Percentiles rank a stretch among this genome's conserved stretches.
Conservation (phyloP, 2,888 invertebrate species). For the Ophion slaviceki region DNA sequence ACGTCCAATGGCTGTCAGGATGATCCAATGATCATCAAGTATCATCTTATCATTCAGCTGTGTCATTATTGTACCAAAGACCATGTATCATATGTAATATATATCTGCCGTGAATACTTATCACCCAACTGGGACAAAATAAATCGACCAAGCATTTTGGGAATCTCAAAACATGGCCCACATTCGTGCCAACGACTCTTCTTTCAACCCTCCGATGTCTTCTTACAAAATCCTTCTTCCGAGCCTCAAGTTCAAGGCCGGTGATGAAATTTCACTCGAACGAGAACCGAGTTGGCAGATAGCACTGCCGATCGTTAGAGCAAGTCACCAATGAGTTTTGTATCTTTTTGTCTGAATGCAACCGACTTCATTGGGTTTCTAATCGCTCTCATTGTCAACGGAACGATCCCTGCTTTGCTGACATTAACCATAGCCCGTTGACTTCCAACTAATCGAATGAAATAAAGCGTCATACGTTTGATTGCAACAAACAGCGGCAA, state of each 20-base stretch:
- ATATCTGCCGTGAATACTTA: background rate
- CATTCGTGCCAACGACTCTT: background rate
- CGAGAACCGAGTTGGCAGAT: conserved; percentile 37
- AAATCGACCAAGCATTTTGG: background rate
- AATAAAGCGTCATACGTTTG: background rate
- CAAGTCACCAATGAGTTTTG: background rate
- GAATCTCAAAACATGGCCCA: background rate
- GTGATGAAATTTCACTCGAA: conserved; percentile 30
- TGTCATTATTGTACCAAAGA: background rate
- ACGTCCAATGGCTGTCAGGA: background rate
- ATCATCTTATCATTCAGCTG: conserved; percentile 1
- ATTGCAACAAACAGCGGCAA: background rate
- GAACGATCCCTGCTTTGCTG: background rate
- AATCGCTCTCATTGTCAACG: background rate
- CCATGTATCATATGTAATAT: background rate
- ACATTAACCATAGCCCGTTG: background rate
- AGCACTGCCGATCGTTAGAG: conserved; percentile 48
- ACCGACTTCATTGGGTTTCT: background rate
- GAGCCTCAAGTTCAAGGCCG: conserved; percentile 70
- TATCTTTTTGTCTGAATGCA: background rate
- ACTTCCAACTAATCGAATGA: background rate
- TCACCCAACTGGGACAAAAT: background rate
- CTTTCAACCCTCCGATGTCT: conserved; percentile 12
- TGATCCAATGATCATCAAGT: background rate
- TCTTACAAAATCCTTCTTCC: conserved; percentile 25